A percentile compares a stretch with the other conserved stretches of the same genome.
phyloP scores from a whole-genome alignment of 2,113 vertebrate genomes.

The Pontoporia blainvillei region DNA sequence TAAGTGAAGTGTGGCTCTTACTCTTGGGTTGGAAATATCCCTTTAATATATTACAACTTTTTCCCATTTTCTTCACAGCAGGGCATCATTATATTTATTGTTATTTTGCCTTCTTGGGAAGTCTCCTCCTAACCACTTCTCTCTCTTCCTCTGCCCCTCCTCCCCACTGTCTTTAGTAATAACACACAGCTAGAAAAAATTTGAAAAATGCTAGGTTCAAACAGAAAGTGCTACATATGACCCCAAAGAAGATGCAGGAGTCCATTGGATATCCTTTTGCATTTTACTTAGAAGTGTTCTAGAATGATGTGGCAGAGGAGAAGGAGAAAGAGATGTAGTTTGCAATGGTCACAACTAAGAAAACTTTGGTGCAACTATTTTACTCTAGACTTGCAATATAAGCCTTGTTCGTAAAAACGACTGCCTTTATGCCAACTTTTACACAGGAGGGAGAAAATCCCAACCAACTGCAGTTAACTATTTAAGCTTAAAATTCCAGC shows the following conservation, averaged over 20 bases:
- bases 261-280: not conserved
- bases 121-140: not conserved
- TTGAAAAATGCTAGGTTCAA: not conserved
- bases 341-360: slow-evolving; percentile 3
- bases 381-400: slow-evolving; percentile 35
- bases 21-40: not conserved
- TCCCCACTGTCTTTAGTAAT: not conserved
- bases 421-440: not conserved
- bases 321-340: not conserved
- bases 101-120: not conserved
- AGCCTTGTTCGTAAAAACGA: not conserved
- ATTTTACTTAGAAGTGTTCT: slow-evolving; percentile 3
- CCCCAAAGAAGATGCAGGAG: not conserved
- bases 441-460: not conserved
- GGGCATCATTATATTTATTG: not conserved
- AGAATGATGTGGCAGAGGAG: not conserved
- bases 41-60: not conserved
- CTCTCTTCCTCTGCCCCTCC: not conserved
- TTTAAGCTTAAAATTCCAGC: slow-evolving; percentile 44
- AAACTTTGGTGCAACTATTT: slow-evolving; percentile 34
- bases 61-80: not conserved
- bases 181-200: not conserved
- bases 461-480: slow-evolving; percentile 24
- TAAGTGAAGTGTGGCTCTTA: not conserved
- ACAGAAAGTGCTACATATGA: not conserved